Percentiles rank a stretch among this genome's conserved stretches.
phyloP scores from a whole-genome alignment of 2,888 invertebrate genomes.

The Tenthredo notha region DNA sequence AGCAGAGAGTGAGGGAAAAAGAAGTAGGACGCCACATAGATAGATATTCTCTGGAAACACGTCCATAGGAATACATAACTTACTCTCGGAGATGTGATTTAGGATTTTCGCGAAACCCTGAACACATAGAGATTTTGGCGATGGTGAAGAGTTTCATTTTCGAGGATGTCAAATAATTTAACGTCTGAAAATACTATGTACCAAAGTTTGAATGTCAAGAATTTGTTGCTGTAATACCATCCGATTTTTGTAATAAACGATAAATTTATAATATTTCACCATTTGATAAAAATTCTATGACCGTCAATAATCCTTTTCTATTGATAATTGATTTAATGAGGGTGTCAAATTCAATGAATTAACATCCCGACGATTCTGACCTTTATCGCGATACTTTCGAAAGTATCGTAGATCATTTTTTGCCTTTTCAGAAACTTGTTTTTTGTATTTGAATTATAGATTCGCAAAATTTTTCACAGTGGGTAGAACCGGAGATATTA shows the following conservation, averaged over 20 bases:
- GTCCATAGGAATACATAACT: background rate
- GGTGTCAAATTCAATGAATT: too few species aligned
- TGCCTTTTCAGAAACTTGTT: too few species aligned
- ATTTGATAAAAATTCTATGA: background rate
- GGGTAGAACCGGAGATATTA: too few species aligned
- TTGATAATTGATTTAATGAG: background rate
- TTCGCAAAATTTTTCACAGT: too few species aligned
- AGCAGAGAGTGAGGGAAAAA: background rate
- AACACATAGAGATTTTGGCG: background rate
- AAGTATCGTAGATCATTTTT: too few species aligned
- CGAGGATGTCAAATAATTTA: background rate
- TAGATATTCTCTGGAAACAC: background rate
- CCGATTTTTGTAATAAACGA: conserved; percentile 8
- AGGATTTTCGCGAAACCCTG: background rate
- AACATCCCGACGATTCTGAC: too few species aligned
- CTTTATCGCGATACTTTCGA: too few species aligned
- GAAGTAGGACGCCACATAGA: conserved; percentile 38
- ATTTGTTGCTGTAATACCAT: background rate
- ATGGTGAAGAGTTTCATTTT: background rate
- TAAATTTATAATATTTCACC: background rate
- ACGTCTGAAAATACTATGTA: background rate
- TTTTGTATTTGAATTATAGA: too few species aligned
- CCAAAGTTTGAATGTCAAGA: background rate
- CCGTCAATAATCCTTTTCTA: background rate
- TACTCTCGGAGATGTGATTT: background rate